Percentiles rank a stretch among this genome's conserved stretches.
These are phyloP conservation scores for Cervus canadensis DNA, from an alignment of 2,113 vertebrate species.

Conservation along the genomic window DNA sequence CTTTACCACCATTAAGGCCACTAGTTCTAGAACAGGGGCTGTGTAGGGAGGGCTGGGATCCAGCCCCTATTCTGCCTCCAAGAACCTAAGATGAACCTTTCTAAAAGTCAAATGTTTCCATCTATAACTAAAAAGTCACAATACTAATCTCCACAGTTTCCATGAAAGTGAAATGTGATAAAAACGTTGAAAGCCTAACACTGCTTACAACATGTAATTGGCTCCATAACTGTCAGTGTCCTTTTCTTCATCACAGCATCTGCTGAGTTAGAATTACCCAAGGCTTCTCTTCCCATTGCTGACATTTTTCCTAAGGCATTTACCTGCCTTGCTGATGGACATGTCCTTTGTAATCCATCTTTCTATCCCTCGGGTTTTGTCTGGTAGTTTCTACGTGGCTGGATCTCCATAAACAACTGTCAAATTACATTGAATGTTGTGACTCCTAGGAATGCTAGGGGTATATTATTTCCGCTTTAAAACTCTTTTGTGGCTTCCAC, in stretches of 20 bases:
- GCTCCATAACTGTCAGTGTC: background rate
- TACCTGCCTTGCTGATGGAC: background rate
- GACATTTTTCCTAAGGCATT: background rate
- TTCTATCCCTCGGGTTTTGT: background rate
- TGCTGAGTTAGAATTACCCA: background rate
- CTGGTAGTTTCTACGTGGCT: background rate
- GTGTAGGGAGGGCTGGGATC: background rate
- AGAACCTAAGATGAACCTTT: background rate
- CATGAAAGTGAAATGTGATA: background rate
- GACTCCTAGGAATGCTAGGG: background rate
- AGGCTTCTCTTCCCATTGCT: background rate
- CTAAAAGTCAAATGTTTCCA: background rate
- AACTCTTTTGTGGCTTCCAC: background rate
- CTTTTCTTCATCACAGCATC: background rate
- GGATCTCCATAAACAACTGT: background rate
- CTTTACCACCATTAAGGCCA: background rate
- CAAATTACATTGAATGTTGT: background rate
- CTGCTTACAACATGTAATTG: background rate
- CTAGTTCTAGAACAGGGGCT: background rate
- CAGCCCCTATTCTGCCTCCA: background rate
- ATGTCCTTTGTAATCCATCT: background rate
- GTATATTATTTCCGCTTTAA: background rate
- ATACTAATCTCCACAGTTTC: background rate
- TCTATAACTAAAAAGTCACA: background rate
- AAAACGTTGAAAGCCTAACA: background rate